These are phyloP conservation scores for Onychomys arenicola DNA, from an alignment of 2,797 vertebrate species.

Conservation along the genomic window DNA sequence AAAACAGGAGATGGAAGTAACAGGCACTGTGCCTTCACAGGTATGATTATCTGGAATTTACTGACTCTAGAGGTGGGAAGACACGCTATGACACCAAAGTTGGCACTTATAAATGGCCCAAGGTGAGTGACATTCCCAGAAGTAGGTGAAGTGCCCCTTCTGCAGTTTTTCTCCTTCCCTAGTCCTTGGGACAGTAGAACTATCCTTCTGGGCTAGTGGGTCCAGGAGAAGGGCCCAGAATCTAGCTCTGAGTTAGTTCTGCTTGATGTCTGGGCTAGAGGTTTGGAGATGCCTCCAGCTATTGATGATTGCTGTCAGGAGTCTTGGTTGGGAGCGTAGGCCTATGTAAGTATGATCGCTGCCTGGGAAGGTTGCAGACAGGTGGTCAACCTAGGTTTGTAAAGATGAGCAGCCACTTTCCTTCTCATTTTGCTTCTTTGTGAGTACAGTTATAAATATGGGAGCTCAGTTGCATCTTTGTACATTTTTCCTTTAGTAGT, in stretches of 20 bases:
- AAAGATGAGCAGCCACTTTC: constrained; percentile 38
- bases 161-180: not conserved
- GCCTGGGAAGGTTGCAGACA: not conserved
- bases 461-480: not conserved
- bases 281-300: not conserved
- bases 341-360: not conserved
- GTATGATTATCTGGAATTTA: constrained; percentile 99
- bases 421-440: not conserved
- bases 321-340: not conserved
- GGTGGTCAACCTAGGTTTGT: not conserved
- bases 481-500: not conserved
- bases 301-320: not conserved
- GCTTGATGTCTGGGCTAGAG: not conserved
- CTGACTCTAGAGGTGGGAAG: constrained; percentile 97
- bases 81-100: constrained; percentile 98
- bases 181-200: not conserved
- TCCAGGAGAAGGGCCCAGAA: not conserved
- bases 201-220: not conserved
- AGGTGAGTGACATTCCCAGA: constrained; percentile 88
- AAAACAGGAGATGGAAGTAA: constrained; percentile 48
- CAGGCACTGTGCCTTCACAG: constrained; percentile 86
- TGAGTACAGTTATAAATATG: not conserved
- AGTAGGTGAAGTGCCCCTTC: not conserved
- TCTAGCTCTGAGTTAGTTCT: not conserved
- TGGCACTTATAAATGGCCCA: constrained; percentile 98